Percentiles rank a stretch among this genome's conserved stretches.
These are phyloP conservation scores for Micoletzkya japonica DNA, from an alignment of 2,888 invertebrate species.

Conservation along the genomic window DNA sequence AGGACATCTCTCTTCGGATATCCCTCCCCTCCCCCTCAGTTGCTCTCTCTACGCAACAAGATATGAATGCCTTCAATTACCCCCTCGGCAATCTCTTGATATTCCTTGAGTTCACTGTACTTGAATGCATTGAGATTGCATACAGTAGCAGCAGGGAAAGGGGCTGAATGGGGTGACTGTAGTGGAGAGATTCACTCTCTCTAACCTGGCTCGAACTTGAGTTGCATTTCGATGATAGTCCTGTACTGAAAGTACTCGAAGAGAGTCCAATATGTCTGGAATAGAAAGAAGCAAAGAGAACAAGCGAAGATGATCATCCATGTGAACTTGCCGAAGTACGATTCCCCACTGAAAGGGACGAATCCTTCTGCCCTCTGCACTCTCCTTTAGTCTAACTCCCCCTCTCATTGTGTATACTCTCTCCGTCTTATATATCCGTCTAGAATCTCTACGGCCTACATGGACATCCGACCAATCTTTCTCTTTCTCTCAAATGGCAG, in stretches of 20 bases:
- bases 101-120: slow-evolving; percentile 54
- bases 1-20: background rate
- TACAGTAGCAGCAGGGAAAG: slow-evolving; percentile 59
- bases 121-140: slow-evolving; percentile 61
- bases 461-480: too few relatives aligned
- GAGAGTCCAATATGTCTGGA: slow-evolving; percentile 63
- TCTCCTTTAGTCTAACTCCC: background rate
- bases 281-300: slow-evolving; percentile 48
- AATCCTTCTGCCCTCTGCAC: background rate
- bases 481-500: too few relatives aligned
- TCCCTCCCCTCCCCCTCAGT: background rate
- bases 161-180: slow-evolving; percentile 35
- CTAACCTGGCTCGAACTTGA: slow-evolving; percentile 62
- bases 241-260: slow-evolving; percentile 61
- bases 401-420: too few relatives aligned
- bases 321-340: slow-evolving; percentile 54
- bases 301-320: slow-evolving; percentile 41
- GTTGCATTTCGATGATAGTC: slow-evolving; percentile 64
- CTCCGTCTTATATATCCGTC: too few relatives aligned
- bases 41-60: background rate
- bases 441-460: too few relatives aligned
- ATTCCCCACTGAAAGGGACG: slow-evolving; percentile 47
- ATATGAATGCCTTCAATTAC: slow-evolving; percentile 30
- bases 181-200: background rate
- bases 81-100: slow-evolving; percentile 58